Conservation (phyloP, 2,797 vertebrate genomes). For the Epinephelus coioides region DNA sequence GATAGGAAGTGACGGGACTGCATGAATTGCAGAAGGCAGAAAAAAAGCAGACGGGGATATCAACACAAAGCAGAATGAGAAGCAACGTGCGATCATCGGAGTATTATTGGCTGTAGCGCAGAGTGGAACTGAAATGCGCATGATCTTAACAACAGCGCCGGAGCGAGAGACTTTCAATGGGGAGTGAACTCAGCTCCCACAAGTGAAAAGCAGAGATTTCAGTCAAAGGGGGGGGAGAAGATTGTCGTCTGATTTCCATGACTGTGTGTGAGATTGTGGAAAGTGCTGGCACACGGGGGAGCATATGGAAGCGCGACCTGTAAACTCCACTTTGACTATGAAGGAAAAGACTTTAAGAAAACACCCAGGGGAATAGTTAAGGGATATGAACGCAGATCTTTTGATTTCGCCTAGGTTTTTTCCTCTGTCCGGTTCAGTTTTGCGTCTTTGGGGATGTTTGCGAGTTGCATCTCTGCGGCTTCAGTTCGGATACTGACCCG, state of each 20-base stretch:
- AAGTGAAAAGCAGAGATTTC: conserved; percentile 67
- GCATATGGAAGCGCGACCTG: conserved; percentile 39
- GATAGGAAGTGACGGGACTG: conserved; percentile 91
- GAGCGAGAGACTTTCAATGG: conserved; percentile 70
- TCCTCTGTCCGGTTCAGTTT: conserved; percentile 63
- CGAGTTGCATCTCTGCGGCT: conserved; percentile 72
- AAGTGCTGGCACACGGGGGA: conserved; percentile 40
- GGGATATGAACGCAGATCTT: conserved; percentile 70
- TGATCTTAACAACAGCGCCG: conserved; percentile 49
- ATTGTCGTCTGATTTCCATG: conserved; percentile 34
- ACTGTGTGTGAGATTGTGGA: conserved; percentile 29
- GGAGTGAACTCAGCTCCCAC: conserved; percentile 35
- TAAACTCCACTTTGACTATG: conserved; percentile 48
- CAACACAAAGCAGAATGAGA: conserved; percentile 73
- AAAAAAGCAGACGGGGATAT: conserved; percentile 45
- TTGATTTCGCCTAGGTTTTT: conserved; percentile 52
- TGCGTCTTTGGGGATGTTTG: conserved; percentile 83
- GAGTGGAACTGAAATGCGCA: conserved; percentile 50
- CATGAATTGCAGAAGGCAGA: conserved; percentile 51
- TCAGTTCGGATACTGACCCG: conserved; percentile 69
- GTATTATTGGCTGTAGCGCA: not conserved
- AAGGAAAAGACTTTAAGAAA: conserved; percentile 50
- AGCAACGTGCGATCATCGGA: conserved; percentile 67
- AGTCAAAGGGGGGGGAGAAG: not conserved
- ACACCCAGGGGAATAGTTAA: conserved; percentile 37